A percentile compares a stretch with the other conserved stretches of the same genome.
Conservation (phyloP, 1,140 invertebrate species). For the Euwallacea fornicatus region DNA sequence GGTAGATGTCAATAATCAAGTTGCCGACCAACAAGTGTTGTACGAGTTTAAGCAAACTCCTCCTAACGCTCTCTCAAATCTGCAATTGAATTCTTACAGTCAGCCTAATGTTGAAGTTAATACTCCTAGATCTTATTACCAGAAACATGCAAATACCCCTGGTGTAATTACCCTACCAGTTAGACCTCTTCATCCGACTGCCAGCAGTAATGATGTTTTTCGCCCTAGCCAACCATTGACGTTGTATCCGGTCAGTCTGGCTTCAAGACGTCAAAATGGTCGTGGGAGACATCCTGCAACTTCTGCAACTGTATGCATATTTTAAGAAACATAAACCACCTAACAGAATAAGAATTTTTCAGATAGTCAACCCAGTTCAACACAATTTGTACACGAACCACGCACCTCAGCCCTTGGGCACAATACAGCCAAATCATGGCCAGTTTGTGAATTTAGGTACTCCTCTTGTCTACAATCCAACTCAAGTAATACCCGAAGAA, state of each 20-base stretch:
- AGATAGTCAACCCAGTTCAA: slow-evolving; percentile 9
- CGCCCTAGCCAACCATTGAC: neutral
- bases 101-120: slow-evolving; percentile 24
- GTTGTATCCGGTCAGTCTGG: neutral
- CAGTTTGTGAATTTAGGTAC: slow-evolving; percentile 1
- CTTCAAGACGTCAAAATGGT: neutral
- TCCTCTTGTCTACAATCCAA: slow-evolving; percentile 1
- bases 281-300: neutral
- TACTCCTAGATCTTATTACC: neutral
- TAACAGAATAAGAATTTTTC: neutral
- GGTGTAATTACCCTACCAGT: neutral
- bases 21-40: slow-evolving; percentile 45
- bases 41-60: slow-evolving; percentile 47
- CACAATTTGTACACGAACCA: neutral
- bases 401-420: neutral
- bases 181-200: neutral
- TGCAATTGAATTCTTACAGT: slow-evolving; percentile 44
- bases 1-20: slow-evolving; percentile 29
- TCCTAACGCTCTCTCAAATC: slow-evolving; percentile 42
- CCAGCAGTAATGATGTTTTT: neutral
- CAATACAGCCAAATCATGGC: neutral
- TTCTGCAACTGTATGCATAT: neutral
- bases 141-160: neutral
- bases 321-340: neutral
- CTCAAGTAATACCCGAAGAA: slow-evolving; percentile 4